phyloP scores from a whole-genome alignment of 2,797 vertebrate genomes.

The Pseudochirops corinnae region DNA sequence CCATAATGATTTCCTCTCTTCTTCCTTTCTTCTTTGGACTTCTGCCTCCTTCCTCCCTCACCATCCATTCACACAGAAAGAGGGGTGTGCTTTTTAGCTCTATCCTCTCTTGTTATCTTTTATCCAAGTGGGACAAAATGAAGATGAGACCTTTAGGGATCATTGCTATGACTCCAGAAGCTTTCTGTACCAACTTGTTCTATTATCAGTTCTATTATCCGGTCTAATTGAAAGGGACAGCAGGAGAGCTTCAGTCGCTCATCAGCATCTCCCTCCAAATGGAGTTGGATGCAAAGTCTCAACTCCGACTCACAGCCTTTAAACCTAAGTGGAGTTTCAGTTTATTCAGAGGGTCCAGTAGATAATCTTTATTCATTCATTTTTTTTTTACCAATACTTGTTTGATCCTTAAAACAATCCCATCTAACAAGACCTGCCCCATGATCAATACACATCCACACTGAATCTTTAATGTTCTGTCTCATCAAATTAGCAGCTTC shows the following conservation, averaged over 20 bases:
- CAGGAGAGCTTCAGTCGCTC: not conserved
- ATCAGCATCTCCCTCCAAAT: not conserved
- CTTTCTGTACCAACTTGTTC: not conserved
- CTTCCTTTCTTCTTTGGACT: not conserved
- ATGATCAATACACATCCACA: slow-evolving; percentile 66
- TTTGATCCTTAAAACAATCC: slow-evolving; percentile 73
- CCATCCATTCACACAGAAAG: not conserved
- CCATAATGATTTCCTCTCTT: not conserved
- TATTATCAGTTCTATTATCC: not conserved
- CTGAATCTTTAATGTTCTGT: slow-evolving; percentile 77
- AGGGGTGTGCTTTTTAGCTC: not conserved
- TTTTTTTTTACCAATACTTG: slow-evolving; percentile 64
- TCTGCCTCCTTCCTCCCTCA: not conserved
- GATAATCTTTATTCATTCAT: slow-evolving; percentile 61
- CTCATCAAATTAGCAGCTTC: slow-evolving; percentile 77
- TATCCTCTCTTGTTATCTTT: slow-evolving; percentile 17
- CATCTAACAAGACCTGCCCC: slow-evolving; percentile 70
- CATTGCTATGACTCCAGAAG: not conserved
- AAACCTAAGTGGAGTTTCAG: not conserved
- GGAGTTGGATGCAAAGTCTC: not conserved
- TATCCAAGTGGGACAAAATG: not conserved
- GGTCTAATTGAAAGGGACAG: not conserved
- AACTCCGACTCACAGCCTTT: slow-evolving; percentile 36
- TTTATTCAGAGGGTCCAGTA: not conserved
- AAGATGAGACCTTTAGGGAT: not conserved